Evolutionary conservation across 2,797 vertebrate species (phyloP), one percentile per base, ranked within the genome.

Genomic region (Sitta carolinensis): DNA sequence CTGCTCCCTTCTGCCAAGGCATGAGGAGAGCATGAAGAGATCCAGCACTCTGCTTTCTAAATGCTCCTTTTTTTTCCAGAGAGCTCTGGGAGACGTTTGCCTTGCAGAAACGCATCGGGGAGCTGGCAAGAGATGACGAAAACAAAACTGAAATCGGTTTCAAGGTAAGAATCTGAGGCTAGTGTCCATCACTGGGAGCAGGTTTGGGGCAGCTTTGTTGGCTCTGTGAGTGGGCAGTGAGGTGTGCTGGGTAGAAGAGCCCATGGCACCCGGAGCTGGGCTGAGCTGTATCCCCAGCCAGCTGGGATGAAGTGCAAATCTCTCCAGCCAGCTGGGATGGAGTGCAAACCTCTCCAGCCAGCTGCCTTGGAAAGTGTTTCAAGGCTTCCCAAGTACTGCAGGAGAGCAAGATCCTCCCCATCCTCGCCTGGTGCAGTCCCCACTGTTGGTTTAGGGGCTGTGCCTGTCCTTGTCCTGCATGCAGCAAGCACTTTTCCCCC

Each of bases 1-100:
- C 94, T 61, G 52, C 38, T 94, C 48, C 48, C 40, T 59, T 55
- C 84, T 94, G 82, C 94, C 89, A 73, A 83, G 82, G 82, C 84
- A 74, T 0, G 29, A 61, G 68, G 63, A 38, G 66, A 92, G 38
- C 19, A 3, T 9, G 47, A 76, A 43, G 68, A 54, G 69, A 62
- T 77, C 38, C 89, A 70, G 63, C 51, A 2, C 23, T 36, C 43
- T 84, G 40, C 84, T 90, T 70, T 64, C 54, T 70, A 51, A 80
- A 20, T 1, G 25, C 43, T 38, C 23, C 10, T 47, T 66, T 32
- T 38, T 54, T 57, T 64, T 38, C 73, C 70, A 25, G 75, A 68
- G 72, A 63, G 45, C 14, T 80, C 70, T 68, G 75, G 30, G 68
- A 72, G 52, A 45, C 0, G 0, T 92, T 78, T 78, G 11, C 58